phyloP scores from a whole-genome alignment of 2,113 vertebrate genomes.

The Trinectes maculatus region DNA sequence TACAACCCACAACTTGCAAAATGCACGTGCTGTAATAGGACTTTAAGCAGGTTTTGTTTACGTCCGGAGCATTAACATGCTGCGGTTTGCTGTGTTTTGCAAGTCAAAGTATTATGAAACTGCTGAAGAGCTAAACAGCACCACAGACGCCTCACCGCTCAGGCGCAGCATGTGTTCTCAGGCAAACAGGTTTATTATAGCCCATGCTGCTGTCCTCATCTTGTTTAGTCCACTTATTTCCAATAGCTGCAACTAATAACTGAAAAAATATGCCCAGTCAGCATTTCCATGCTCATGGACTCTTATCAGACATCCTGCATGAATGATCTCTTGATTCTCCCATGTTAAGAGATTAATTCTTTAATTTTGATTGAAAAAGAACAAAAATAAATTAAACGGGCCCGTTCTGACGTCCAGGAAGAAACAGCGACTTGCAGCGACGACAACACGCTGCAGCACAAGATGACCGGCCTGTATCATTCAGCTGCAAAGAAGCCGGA shows the following conservation, averaged over 20 bases:
- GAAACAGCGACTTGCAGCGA: too few relatives aligned
- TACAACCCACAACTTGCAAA: too few relatives aligned
- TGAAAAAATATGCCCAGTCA: too few relatives aligned
- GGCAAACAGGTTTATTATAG: conserved; percentile 3
- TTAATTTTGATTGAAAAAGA: neutral
- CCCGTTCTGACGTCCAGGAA: too few relatives aligned
- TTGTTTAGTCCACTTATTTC: neutral
- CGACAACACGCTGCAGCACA: too few relatives aligned
- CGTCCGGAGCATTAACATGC: too few relatives aligned
- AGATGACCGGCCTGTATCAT: too few relatives aligned
- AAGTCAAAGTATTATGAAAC: too few relatives aligned
- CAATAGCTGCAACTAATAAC: conserved; percentile 6
- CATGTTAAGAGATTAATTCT: neutral
- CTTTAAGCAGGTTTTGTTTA: too few relatives aligned
- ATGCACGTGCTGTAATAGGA: too few relatives aligned
- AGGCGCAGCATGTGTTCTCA: neutral
- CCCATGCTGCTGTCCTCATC: neutral
- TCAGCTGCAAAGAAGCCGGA: neutral
- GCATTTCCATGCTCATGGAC: neutral
- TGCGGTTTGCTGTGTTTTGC: too few relatives aligned
- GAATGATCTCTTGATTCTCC: neutral
- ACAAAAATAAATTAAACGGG: too few relatives aligned
- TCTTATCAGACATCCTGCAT: neutral
- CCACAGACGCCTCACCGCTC: neutral
- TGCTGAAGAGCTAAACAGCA: conserved; percentile 10